Base-by-base conservation (phyloP, 2,888 invertebrate genomes). In the Papilio elwesi region DNA sequence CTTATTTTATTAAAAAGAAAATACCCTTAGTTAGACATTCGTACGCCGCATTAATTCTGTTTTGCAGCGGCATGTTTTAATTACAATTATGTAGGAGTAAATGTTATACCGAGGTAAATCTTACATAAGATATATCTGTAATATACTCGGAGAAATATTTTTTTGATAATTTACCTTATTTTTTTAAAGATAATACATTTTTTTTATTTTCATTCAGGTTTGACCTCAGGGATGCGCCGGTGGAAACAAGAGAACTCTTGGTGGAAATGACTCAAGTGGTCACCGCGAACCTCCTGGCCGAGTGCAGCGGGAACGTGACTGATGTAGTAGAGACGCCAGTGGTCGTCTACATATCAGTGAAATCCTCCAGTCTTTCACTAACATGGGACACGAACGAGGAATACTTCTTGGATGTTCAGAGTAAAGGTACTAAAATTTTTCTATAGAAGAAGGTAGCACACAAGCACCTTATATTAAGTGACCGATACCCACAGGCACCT, bases 371-470 rank as follows among this genome's bases (percentile, higher is more conserved):
- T 76, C 78, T 95, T 6, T 82, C 86, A 0, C 90, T 97, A 10
- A 94, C 94, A 76, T 96, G 96, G 96, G 88, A 90, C 3, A 97
- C 97, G 0, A 94, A 96, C 77, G 97, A 97, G 86, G 93, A 95
- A 51, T 97, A 97, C 82, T 87, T 85, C 71, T 85, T 97, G 62
- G 94, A 94, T 75, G 88, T 96, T 12, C 90, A 94, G 73, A 94
- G 92, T 65, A 93, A 93, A 89, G 95, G 96, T 95, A 76, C 11
- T 7, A n/a, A 1, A 26, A 9, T 16, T 62, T 59, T 2, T 59
- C 7, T 36, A 36, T 26, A 26, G 2, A 26, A 26, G 26, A 26
- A 26, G n/a, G n/a, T n/a, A n/a, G n/a, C n/a, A n/a, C n/a, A n/a
- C n/a, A n/a, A n/a, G n/a, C n/a, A n/a, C n/a, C n/a, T n/a, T n/a